phyloP scores from a whole-genome alignment of 2,113 vertebrate species.

The Irena cyanogastra region DNA sequence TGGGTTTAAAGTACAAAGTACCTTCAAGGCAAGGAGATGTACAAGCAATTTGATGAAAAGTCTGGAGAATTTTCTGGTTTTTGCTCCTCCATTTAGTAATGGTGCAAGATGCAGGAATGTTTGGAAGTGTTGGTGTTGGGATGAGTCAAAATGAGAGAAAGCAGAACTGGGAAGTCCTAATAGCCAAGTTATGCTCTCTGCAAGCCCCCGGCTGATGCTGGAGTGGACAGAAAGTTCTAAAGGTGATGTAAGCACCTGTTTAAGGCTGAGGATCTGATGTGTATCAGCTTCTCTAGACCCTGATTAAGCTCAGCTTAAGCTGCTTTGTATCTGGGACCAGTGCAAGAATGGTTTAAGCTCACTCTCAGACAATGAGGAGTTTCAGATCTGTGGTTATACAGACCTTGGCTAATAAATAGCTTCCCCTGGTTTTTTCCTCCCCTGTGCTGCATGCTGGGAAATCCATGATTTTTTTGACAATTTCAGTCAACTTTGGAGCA shows the following conservation, averaged over 20 bases:
- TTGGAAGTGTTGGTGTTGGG: not conserved
- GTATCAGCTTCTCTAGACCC: not conserved
- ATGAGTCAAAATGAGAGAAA: not conserved
- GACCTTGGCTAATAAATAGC: not conserved
- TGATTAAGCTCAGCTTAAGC: not conserved
- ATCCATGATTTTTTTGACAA: not conserved
- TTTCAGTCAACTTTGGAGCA: not conserved
- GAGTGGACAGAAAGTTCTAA: not conserved
- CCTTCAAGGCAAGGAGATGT: not conserved
- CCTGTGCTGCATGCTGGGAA: not conserved
- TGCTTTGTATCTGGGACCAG: not conserved
- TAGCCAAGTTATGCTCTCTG: not conserved
- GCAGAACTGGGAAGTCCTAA: not conserved
- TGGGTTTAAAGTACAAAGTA: not conserved
- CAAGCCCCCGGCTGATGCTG: not conserved
- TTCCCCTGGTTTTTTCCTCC: not conserved
- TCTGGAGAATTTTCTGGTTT: not conserved
- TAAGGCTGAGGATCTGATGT: not conserved
- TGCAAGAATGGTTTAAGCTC: not conserved
- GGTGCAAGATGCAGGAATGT: not conserved
- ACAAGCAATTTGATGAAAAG: not conserved
- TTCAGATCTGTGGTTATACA: not conserved
- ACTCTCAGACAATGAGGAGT: not conserved
- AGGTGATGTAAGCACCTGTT: not conserved
- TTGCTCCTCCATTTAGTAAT: not conserved